Base-by-base conservation (phyloP, 2,113 vertebrate genomes). In the Dolichotis patagonum region DNA sequence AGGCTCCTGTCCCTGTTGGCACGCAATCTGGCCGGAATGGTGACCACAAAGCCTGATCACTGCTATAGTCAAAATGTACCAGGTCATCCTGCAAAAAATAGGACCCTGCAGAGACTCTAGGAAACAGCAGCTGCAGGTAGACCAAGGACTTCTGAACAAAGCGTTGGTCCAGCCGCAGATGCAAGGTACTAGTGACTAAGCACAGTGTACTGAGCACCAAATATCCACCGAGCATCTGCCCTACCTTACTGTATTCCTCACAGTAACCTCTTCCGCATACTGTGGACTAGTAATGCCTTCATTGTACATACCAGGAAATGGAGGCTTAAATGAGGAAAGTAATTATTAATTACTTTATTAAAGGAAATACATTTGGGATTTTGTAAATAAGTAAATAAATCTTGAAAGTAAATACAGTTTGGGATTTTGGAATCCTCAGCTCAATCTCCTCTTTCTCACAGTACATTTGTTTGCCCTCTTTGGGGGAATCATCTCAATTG, bases 21-120 rank as follows among this genome's bases (percentile, higher is more conserved):
- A 58, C 54, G 35, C 26, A 43, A 62, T 28, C n/a, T 2, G 0
- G 80, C 0, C 22, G 43, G 52, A 52, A 17, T 1, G 4, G 54
- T 52, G 60, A 52, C 54, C 69, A 38, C 11, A 41, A 62, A 54
- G 14, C 32, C 80, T 81, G 17, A 82, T 32, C 24, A 7, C 3
- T 35, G 20, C 75, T 5, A 0, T 0, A 38, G 13, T 52, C 14
- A 54, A 30, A 38, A 30, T 11, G 28, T 56, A n/a, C 22, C 63
- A 92, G 20, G 41, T 20, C 2, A 4, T 46, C 20, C 0, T 24
- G 13, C 22, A 43, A 32, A 52, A 38, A 32, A 43, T 0, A 12
- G 0, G 2, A 8, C 3, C 24, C n/a, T 92, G 8, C 41, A 46
- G 58, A 86, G 30, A 11, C 43, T 35, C 5, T 10, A 12, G 22